Evolutionary conservation across 2,113 vertebrate species (phyloP).

Genomic region (Tragulus kanchil): DNA sequence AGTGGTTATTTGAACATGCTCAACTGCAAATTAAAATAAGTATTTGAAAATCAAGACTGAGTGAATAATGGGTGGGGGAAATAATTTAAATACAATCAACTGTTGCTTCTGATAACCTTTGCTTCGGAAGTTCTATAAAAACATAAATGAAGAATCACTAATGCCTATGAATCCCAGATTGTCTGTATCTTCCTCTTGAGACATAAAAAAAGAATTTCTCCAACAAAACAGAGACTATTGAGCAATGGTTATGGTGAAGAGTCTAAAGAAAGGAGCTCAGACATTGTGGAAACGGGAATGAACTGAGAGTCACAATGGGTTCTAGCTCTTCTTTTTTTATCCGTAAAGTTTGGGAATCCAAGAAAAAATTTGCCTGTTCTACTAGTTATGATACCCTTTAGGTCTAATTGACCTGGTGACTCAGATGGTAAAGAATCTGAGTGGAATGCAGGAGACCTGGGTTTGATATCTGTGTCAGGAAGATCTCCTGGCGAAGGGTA

Average conservation of each 20-base stretch:
- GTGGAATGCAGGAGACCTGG: too few relatives aligned
- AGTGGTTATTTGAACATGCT: not conserved
- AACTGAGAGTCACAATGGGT: not conserved
- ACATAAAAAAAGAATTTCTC: not conserved
- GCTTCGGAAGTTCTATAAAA: not conserved
- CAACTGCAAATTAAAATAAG: not conserved
- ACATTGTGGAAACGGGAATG: not conserved
- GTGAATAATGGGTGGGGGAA: rapidly evolving
- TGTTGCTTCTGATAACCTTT: not conserved
- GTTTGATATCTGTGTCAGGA: too few relatives aligned
- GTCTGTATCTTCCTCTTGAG: not conserved
- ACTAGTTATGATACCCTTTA: not conserved
- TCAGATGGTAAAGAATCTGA: too few relatives aligned
- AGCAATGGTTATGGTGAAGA: not conserved
- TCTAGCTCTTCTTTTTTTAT: not conserved
- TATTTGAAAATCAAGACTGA: not conserved
- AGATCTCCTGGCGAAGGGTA: too few relatives aligned
- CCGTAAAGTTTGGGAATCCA: not conserved
- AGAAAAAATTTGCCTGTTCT: not conserved
- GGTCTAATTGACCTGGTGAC: too few relatives aligned
- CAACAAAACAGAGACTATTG: not conserved
- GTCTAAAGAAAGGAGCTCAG: not conserved
- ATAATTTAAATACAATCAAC: slow-evolving; percentile 1
- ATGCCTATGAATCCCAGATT: not conserved
- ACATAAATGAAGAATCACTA: not conserved